Evolutionary conservation across 2,797 vertebrate species (phyloP).

Genomic region (Danio aesculapii): DNA sequence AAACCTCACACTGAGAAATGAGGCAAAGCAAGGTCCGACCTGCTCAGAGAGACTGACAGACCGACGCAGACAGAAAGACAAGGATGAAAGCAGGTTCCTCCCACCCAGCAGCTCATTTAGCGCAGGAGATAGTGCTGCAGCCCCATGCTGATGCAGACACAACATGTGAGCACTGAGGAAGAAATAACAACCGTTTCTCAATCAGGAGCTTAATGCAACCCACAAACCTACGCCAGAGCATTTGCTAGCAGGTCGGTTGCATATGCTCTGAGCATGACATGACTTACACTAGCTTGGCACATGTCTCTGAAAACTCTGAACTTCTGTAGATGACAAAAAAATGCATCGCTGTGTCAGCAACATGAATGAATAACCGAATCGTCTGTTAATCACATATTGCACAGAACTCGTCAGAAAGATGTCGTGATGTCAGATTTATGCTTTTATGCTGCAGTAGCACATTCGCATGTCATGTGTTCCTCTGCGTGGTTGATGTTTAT

Average conservation of each 20-base stretch:
- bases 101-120: neutral
- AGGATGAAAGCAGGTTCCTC: conserved; percentile 29
- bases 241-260: conserved; percentile 1
- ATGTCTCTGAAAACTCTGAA: conserved; percentile 13
- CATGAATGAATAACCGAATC: conserved; percentile 32
- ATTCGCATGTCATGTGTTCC: conserved; percentile 35
- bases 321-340: conserved; percentile 28
- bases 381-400: conserved; percentile 32
- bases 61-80: neutral
- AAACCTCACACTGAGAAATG: neutral
- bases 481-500: conserved; percentile 41
- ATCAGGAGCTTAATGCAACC: conserved; percentile 20
- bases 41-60: conserved; percentile 1
- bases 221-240: conserved; percentile 2
- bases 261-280: conserved; percentile 20
- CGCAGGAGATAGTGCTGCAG: conserved; percentile 11
- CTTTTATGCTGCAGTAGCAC: conserved; percentile 39
- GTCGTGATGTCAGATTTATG: conserved; percentile 34
- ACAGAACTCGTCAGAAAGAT: conserved; percentile 18
- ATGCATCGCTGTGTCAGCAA: conserved; percentile 37
- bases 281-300: conserved; percentile 24
- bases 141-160: conserved; percentile 16
- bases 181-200: conserved; percentile 19
- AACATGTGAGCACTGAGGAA: neutral
- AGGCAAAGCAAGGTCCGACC: conserved; percentile 7